Percentiles rank a stretch among this genome's conserved stretches.
Conservation (phyloP, 2,888 invertebrate genomes). For the Ernsta delagoae region DNA sequence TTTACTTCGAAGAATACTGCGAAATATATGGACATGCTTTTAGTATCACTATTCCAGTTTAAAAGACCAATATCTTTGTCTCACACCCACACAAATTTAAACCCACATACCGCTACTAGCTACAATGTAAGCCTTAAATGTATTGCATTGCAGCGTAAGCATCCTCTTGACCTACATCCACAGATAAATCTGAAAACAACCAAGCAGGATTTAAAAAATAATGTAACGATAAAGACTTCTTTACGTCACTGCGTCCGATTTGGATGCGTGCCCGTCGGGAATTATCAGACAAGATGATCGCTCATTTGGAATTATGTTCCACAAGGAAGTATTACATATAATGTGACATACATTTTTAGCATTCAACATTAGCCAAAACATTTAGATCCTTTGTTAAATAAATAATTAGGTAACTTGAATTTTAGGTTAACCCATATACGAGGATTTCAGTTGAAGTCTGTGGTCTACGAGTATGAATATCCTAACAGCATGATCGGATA, state of each 20-base stretch:
- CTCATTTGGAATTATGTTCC: too few relatives aligned
- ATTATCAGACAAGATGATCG: too few relatives aligned
- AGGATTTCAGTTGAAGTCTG: too few relatives aligned
- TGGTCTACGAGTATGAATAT: too few relatives aligned
- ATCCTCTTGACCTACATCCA: constrained; percentile 27
- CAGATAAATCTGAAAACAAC: neutral
- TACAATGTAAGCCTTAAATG: constrained; percentile 29
- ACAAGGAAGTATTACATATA: too few relatives aligned
- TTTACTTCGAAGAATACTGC: neutral
- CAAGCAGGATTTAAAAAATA: neutral
- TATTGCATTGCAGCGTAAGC: constrained; percentile 19
- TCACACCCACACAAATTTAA: neutral
- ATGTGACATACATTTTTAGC: too few relatives aligned
- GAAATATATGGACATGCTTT: neutral
- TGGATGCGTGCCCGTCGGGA: neutral
- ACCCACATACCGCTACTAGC: neutral
- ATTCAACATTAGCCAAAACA: too few relatives aligned
- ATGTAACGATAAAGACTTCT: neutral
- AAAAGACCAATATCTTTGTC: constrained; percentile 1
- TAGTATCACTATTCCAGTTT: neutral
- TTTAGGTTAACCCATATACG: too few relatives aligned
- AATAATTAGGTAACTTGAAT: too few relatives aligned
- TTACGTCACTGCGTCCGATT: neutral
- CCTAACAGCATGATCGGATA: too few relatives aligned
- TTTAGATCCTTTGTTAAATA: too few relatives aligned